Conservation (phyloP, 1,140 invertebrate genomes). For the Drosophila ficusphila region DNA sequence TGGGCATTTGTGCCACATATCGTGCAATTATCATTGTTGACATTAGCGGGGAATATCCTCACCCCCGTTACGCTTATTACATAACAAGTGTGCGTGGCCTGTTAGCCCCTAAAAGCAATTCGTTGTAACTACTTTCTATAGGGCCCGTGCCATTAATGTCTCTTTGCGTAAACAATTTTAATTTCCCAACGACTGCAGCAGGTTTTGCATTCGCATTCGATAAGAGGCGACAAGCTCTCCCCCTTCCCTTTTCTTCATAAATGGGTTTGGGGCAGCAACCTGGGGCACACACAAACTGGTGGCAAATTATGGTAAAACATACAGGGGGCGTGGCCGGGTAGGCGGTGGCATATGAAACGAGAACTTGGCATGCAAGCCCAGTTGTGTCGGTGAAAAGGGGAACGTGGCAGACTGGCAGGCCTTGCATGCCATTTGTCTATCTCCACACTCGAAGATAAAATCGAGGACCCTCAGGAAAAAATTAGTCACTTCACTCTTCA, state of each 20-base stretch:
- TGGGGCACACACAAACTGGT: constrained; percentile 41
- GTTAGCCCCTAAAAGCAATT: constrained; percentile 78
- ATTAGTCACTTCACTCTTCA: too few species aligned
- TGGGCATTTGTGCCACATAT: constrained; percentile 39
- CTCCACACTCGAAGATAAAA: constrained; percentile 24
- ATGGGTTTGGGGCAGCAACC: constrained; percentile 31
- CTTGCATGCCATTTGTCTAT: constrained; percentile 30
- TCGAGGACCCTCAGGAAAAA: constrained; percentile 7
- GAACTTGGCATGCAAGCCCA: constrained; percentile 62
- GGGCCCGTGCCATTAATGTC: constrained; percentile 61
- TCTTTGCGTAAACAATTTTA: constrained; percentile 78
- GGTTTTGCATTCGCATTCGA: constrained; percentile 71
- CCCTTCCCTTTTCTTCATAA: too few species aligned
- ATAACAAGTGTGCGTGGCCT: constrained; percentile 34
- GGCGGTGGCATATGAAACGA: constrained; percentile 63
- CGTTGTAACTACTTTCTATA: constrained; percentile 60
- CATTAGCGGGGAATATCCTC: constrained; percentile 12
- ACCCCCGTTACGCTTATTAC: constrained; percentile 38
- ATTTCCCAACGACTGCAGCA: constrained; percentile 54
- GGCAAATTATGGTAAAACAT: constrained; percentile 80
- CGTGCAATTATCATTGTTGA: constrained; percentile 42
- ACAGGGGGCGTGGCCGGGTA: constrained; percentile 43
- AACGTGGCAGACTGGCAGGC: constrained; percentile 18
- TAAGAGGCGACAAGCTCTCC: constrained; percentile 67
- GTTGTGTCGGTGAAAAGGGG: constrained; percentile 28